Base-by-base conservation (phyloP, 2,888 invertebrate genomes). In the Endomychus coccineus region DNA sequence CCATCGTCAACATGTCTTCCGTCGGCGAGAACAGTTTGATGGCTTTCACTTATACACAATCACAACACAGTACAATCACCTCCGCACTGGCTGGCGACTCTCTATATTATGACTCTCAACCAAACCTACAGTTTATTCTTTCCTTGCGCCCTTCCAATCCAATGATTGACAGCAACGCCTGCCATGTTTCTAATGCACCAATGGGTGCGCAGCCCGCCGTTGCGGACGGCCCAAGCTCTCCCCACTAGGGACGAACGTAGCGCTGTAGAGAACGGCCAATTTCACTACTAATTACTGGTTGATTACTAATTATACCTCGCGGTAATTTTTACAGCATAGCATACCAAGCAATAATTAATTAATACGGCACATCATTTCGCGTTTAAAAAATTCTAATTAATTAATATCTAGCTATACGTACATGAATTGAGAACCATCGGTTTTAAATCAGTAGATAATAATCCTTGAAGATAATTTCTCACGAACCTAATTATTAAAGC, bases 1-100 rank as follows among this genome's bases (percentile, higher is more conserved):
- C 88, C 87, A 88, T 87, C 71, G 87, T 88, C 72, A 88, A 73
- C 88, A 88, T 88, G 62, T 82, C 83, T 73, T 81, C 82, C 77
- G 81, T 75, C 71, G 78, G 81, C 70, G 81, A 78, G 80, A 79
- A 84, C 84, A 83, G 83, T 71, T 83, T 83, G 83, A 70, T 71
- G 75, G 65, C 45, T 59, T 60, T 61, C 51, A 55, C 53, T 52
- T 42, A 37, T 44, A 49, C 51, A 52, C 52, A 52, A 45, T 34
- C 52, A 51, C 46, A 50, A 47, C 45, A 55, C 52, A 38, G 42
- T 54, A 58, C 56, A 51, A 53, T 50, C 52, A 54, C 56, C 52
- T 55, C 59, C 53, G 49, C 54, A 51, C 58, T 53, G 47, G 44
- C 46, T 57, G 56, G 50, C 56, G 60, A 49, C 44, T 53, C 56